These are phyloP conservation scores for Hirundichthys speculiger DNA, from an alignment of 2,113 vertebrate species.

Conservation along the genomic window DNA sequence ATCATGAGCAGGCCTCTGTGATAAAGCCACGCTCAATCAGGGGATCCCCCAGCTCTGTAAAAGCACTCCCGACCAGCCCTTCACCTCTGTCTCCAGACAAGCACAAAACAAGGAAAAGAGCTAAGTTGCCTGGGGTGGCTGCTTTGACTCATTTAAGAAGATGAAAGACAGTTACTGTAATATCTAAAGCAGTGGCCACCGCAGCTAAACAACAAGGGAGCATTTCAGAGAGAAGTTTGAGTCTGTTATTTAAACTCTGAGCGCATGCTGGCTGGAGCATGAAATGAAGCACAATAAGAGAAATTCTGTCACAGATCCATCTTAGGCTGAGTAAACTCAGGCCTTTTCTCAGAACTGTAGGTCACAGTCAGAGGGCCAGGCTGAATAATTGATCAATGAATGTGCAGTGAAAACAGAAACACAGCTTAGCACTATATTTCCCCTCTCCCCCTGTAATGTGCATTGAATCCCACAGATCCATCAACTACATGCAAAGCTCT, in stretches of 20 bases:
- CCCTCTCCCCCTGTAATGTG: constrained; percentile 78
- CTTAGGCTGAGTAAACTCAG: constrained; percentile 46
- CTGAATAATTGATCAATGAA: constrained; percentile 86
- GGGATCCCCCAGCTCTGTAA: constrained; percentile 59
- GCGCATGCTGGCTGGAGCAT: constrained; percentile 46
- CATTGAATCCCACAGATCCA: constrained; percentile 82
- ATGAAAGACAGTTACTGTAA: constrained; percentile 73
- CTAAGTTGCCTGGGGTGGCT: constrained; percentile 55
- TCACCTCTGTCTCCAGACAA: constrained; percentile 44
- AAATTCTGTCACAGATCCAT: constrained; percentile 65
- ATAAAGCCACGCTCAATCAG: constrained; percentile 59
- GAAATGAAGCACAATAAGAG: constrained; percentile 61
- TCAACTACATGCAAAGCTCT: constrained; percentile 83
- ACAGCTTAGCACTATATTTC: constrained; percentile 84
- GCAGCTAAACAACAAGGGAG: constrained; percentile 51
- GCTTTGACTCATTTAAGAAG: constrained; percentile 69
- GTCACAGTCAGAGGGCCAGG: constrained; percentile 78
- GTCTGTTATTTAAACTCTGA: constrained; percentile 47
- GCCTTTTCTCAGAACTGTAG: constrained; percentile 67
- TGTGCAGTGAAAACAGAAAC: constrained; percentile 81
- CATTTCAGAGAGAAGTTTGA: constrained; percentile 51
- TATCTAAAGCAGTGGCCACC: constrained; percentile 57
- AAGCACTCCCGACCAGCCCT: not conserved
- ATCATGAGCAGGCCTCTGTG: constrained; percentile 65
- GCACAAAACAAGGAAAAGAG: constrained; percentile 53